Conservation (phyloP, 92 coral and sea anemone genomes). For the Epizoanthus rinbou region DNA sequence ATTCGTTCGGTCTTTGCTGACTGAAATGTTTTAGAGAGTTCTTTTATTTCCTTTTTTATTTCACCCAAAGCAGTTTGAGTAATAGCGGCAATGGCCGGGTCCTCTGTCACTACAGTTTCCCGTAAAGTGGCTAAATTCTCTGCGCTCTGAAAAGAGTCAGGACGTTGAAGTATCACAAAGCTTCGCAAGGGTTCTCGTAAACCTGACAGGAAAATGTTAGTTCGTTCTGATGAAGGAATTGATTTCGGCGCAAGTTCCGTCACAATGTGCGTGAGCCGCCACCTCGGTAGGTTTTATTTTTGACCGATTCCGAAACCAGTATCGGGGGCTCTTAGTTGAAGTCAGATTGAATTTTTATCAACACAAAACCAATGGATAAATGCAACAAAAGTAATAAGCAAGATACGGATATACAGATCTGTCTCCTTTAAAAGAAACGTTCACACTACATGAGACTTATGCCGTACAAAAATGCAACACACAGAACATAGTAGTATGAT, state of each 20-base stretch:
- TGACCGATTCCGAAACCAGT: slow-evolving; percentile 23
- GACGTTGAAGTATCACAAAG: background rate
- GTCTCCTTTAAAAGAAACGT: no score
- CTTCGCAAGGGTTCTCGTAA: background rate
- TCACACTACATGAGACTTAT: no score
- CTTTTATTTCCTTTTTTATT: background rate
- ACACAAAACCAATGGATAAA: no score
- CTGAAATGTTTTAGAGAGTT: no score
- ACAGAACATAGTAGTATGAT: no score
- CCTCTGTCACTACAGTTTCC: background rate
- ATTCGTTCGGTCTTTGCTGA: no score
- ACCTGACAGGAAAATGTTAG: background rate
- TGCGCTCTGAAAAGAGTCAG: background rate
- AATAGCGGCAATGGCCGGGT: no score
- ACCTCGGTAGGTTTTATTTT: background rate
- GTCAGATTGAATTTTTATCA: background rate
- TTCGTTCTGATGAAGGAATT: background rate
- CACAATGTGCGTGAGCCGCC: background rate
- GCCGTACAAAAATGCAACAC: no score
- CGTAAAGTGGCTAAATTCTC: background rate
- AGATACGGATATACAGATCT: no score
- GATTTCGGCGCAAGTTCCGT: slow-evolving; percentile 4
- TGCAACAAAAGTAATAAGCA: no score
- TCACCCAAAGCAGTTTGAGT: background rate
- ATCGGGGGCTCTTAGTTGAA: slow-evolving; percentile 17